Evolutionary conservation across 2,113 vertebrate genomes (phyloP).

Genomic region (Parus major): DNA sequence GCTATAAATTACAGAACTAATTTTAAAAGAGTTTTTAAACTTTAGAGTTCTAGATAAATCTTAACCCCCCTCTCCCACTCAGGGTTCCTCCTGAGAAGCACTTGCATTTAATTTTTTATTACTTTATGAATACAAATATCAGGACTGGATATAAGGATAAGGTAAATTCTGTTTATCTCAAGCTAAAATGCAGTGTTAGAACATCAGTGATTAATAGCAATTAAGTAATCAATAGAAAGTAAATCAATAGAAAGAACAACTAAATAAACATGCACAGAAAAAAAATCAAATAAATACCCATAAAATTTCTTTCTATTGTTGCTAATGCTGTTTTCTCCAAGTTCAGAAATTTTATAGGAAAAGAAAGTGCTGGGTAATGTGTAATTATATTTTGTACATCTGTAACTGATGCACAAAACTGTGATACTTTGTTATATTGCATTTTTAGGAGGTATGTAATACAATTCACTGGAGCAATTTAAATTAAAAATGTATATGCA

Average conservation of each 20-base stretch:
- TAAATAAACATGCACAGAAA: not conserved
- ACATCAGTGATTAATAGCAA: not conserved
- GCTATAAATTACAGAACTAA: not conserved
- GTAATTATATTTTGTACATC: constrained; percentile 19
- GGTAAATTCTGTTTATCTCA: not conserved
- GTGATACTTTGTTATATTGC: not conserved
- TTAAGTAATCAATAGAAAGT: not conserved
- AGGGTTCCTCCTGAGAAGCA: not conserved
- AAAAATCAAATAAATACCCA: not conserved
- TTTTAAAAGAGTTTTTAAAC: not conserved
- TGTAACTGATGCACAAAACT: not conserved
- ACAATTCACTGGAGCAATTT: constrained; percentile 12
- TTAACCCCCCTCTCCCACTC: not conserved
- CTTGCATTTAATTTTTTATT: not conserved
- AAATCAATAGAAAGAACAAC: not conserved
- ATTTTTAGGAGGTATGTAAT: constrained; percentile 2
- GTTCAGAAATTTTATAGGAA: not conserved
- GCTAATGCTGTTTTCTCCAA: not conserved
- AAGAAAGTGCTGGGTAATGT: not conserved
- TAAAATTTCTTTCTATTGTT: not conserved
- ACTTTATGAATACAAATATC: not conserved
- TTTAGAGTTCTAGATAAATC: not conserved
- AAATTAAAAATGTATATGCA: constrained; percentile 69
- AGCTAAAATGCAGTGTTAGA: not conserved
- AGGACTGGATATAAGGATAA: not conserved